Evolutionary conservation across 2,113 vertebrate genomes (phyloP), one percentile per base, ranked within the genome.

Genomic region (Zootoca vivipara): DNA sequence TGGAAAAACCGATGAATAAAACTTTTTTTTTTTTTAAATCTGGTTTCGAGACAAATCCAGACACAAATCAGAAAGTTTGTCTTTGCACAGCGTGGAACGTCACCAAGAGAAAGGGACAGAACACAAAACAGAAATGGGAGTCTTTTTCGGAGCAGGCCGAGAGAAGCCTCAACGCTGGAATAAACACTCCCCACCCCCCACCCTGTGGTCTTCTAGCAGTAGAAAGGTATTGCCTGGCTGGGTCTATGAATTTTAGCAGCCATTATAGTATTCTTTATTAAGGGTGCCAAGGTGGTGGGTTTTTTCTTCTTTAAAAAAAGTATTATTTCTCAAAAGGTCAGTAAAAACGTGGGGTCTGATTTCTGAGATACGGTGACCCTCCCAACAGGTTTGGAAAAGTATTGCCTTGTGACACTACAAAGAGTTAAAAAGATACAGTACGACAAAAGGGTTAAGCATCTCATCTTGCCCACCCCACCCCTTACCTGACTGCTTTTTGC

Each of bases 391-490:
- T 77, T 69, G 18, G 83, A 87, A 38, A 85, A 90, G 79, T 95
- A 96, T 92, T 94, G 93, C 93, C 83, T 1, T 69, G 86, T 80
- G 77, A 89, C 81, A 28, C 16, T 83, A 82, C 33, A 90, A 91
- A 78, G 75, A 65, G 67, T 77, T 92, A 90, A 89, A 93, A 93
- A 93, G 82, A 80, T 79, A 91, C 77, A 70, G 74, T 86, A 87
- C 77, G 40, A 88, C 56, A 74, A 35, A 87, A 89, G 80, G 56
- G 67, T 70, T 46, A 75, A 67, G 22, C 3, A 16, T 38, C 52
- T 56, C 12, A 1, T 3, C 6, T 78, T 52, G 26, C 80, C 70
- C 42, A 40, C 33, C 46, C 46, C 46, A 46, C 46, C 46, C 10
- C 46, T 46, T 46, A 46, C 46, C 46, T 46, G 46, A 46, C 46